phyloP scores from a whole-genome alignment of 1,140 invertebrate genomes.

The Plutomurus gul region DNA sequence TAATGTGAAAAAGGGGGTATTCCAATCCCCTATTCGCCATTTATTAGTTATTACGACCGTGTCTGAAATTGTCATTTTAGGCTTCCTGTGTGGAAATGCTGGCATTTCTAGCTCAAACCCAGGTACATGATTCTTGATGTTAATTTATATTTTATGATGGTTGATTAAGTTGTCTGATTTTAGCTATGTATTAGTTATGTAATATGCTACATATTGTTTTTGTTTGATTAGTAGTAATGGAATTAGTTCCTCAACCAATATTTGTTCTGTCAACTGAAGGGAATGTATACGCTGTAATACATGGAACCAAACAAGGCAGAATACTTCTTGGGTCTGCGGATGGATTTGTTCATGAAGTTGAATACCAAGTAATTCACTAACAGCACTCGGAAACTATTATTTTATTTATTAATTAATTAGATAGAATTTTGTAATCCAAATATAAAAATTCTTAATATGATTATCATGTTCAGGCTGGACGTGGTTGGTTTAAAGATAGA shows the following conservation, averaged over 20 bases:
- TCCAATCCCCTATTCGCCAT: conserved; percentile 56
- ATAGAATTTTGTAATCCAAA: background rate
- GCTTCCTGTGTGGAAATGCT: conserved; percentile 33
- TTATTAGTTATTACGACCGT: conserved; percentile 48
- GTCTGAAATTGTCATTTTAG: conserved; percentile 45
- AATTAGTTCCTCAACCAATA: conserved; percentile 89
- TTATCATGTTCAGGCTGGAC: conserved; percentile 58
- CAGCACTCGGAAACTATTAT: too few relatives aligned
- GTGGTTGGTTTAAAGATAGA: conserved; percentile 89
- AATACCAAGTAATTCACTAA: conserved; percentile 80
- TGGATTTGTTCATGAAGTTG: conserved; percentile 92
- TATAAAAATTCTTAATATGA: background rate
- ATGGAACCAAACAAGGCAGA: conserved; percentile 79
- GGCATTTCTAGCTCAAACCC: background rate
- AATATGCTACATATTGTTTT: conserved; percentile 57
- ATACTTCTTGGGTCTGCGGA: conserved; percentile 95
- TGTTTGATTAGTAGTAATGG: conserved; percentile 77
- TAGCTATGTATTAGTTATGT: conserved; percentile 57
- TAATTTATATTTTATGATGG: conserved; percentile 54
- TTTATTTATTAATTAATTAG: background rate
- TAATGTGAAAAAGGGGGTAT: conserved; percentile 53
- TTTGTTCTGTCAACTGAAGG: conserved; percentile 92
- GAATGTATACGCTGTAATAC: conserved; percentile 79
- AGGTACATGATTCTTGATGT: background rate
- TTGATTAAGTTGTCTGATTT: too few relatives aligned